Base-by-base conservation (phyloP, 2,888 invertebrate species). In the Stegana nigrithorax region DNA sequence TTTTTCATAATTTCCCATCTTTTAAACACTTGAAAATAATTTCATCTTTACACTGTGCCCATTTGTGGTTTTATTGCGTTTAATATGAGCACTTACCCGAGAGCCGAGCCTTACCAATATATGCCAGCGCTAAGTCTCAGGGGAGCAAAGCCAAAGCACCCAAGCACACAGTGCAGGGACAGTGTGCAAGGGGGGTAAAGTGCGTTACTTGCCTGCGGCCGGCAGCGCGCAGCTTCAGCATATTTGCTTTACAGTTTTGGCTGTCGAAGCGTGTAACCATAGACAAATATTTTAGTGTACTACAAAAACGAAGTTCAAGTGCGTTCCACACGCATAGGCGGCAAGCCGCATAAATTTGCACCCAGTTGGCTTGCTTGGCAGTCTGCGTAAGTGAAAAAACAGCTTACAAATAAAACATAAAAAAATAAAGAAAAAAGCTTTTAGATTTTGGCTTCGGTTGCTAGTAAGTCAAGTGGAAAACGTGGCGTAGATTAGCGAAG, bases 1-100 rank as follows among this genome's bases (percentile, higher is more conserved):
- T 75, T 75, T 75, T 79, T 79, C 75, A 79, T 75, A 75, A 75
- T 75, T 75, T 75, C 75, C 72, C 77, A 75, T 77, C 77, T 73
- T 75, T 77, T 72, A 79, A 79, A 72, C 75, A 75, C 75, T 75
- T 79, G 79, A 77, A 68, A 61, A 53, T 62, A 60, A 67, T 70
- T 66, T 68, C 44, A n/a, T 29, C 32, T 29, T 14, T 19, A 27
- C 53, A 55, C 32, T 55, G 36, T 55, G 53, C 32, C 53, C 53
- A 32, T 58, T 36, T 47, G 14, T 42, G 23, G 62, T 72, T n/a
- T 66, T 73, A 73, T 55, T 55, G 53, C 53, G 23, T 36, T 55
- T 55, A 55, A 55, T 55, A 36, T 26, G 53, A 14, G 21, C 36
- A 55, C 53, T 55, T 55, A 55, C 32, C 25, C 26, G 14, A 4